A percentile compares a stretch with the other conserved stretches of the same genome.
Evolutionary conservation across 2,113 vertebrate genomes (phyloP).

Genomic region (Globicephala melas): DNA sequence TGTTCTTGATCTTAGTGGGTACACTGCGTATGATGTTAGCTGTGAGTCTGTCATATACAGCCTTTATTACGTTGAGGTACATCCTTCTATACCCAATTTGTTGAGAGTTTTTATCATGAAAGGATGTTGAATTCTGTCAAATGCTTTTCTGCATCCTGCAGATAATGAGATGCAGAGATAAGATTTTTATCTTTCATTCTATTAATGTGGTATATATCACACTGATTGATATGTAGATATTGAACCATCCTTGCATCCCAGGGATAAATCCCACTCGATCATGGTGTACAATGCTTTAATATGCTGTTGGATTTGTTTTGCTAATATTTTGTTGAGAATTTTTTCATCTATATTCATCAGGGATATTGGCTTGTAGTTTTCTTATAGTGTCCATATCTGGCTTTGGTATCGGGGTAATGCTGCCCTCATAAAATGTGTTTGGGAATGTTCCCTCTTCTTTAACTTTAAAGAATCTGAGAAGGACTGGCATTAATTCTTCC

Average conservation of each 20-base stretch:
- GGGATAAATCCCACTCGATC: background rate
- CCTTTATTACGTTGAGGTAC: background rate
- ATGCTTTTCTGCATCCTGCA: background rate
- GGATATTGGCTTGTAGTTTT: background rate
- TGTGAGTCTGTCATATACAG: background rate
- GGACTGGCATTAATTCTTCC: background rate
- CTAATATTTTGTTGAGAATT: background rate
- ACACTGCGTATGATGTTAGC: background rate
- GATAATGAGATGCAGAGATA: background rate
- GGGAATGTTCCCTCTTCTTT: background rate
- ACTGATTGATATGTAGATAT: background rate
- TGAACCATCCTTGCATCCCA: background rate
- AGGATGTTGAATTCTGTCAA: background rate
- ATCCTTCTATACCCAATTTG: background rate
- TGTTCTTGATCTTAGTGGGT: background rate
- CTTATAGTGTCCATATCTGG: background rate
- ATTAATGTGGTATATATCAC: background rate
- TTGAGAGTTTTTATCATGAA: background rate
- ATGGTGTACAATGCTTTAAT: background rate
- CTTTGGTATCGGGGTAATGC: background rate
- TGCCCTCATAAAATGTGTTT: background rate
- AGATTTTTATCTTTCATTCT: background rate
- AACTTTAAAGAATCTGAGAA: background rate
- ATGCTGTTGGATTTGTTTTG: background rate
- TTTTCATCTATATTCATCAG: background rate